phyloP scores from a whole-genome alignment of 1,140 invertebrate species.

The Drosophila seguyi region DNA sequence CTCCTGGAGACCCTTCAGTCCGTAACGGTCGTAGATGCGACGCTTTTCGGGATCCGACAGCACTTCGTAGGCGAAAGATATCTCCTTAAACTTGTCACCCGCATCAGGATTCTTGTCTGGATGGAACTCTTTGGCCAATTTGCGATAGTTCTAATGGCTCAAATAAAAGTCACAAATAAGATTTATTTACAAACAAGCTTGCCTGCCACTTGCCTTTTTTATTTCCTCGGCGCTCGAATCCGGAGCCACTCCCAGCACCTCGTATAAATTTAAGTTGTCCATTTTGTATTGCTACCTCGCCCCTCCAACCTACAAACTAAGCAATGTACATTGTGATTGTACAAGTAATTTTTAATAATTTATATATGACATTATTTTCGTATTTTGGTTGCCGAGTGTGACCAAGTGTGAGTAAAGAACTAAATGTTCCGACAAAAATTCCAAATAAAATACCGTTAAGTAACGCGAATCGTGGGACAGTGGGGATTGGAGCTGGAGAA shows the following conservation, averaged over 20 bases:
- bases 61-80: conserved; percentile 94
- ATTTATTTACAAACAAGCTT: conserved; percentile 1
- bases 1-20: conserved; percentile 92
- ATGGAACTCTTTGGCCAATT: conserved; percentile 94
- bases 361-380: conserved; percentile 50
- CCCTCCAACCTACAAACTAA: conserved; percentile 42
- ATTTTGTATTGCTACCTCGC: conserved; percentile 45
- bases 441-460: neutral
- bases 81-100: conserved; percentile 95
- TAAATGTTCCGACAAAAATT: neutral
- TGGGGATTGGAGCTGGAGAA: neutral
- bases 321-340: conserved; percentile 43
- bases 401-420: conserved; percentile 9
- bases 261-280: conserved; percentile 93
- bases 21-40: conserved; percentile 91
- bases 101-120: conserved; percentile 94
- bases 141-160: conserved; percentile 90
- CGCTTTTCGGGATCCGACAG: conserved; percentile 90
- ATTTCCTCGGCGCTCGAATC: conserved; percentile 92
- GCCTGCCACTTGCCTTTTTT: conserved; percentile 90
- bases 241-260: conserved; percentile 91
- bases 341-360: conserved; percentile 32
- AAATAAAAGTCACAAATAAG: conserved; percentile 38
- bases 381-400: conserved; percentile 50
- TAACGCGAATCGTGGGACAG: neutral